These are phyloP conservation scores for Monomorium pharaonis DNA, from an alignment of 1,140 invertebrate genomes.

Conservation along the genomic window DNA sequence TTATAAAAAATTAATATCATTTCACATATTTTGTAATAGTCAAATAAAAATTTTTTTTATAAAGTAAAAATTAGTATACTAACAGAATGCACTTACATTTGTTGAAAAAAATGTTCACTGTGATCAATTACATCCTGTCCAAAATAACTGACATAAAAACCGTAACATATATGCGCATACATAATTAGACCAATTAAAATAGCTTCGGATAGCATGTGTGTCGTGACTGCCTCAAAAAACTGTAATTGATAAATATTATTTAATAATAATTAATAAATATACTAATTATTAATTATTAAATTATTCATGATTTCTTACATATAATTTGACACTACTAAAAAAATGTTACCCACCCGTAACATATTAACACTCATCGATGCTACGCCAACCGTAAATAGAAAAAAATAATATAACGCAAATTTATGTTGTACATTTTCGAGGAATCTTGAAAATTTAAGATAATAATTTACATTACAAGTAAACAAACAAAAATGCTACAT, in stretches of 20 bases:
- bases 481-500: neutral
- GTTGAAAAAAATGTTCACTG: constrained; percentile 17
- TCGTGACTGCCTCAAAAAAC: neutral
- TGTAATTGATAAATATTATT: constrained; percentile 2
- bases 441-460: constrained; percentile 11
- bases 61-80: neutral
- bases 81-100: constrained; percentile 24
- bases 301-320: neutral
- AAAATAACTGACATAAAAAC: constrained; percentile 38
- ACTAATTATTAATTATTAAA: too few relatives aligned
- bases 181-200: constrained; percentile 1
- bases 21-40: neutral
- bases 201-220: neutral
- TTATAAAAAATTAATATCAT: neutral
- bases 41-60: too few relatives aligned
- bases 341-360: constrained; percentile 36
- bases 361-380: constrained; percentile 27
- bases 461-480: constrained; percentile 2
- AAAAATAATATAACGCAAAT: constrained; percentile 19
- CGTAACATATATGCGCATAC: constrained; percentile 5
- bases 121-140: constrained; percentile 36
- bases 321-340: neutral
- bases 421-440: neutral
- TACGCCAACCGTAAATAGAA: neutral
- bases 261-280: neutral